These are phyloP conservation scores for Diarsia rubi DNA, from an alignment of 2,888 invertebrate genomes.

Conservation along the genomic window DNA sequence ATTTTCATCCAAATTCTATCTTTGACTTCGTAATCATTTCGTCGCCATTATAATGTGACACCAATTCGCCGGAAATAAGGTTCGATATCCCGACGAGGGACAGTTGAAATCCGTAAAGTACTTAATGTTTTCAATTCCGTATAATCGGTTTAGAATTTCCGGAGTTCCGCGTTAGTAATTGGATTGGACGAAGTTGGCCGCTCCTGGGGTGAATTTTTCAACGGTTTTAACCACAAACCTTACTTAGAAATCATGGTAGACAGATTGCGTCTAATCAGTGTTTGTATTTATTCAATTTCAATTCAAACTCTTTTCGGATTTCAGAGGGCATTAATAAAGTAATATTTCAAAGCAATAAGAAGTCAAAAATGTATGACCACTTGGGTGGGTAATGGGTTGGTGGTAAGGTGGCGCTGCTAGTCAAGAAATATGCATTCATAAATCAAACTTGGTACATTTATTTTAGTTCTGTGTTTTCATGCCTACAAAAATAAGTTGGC, in stretches of 20 bases:
- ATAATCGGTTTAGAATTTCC: conserved; percentile 91
- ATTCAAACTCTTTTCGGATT: conserved; percentile 18
- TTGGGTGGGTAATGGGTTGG: no score
- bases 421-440: not conserved
- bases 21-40: conserved; percentile 85
- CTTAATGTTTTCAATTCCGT: conserved; percentile 91
- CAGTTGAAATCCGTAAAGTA: conserved; percentile 85
- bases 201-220: conserved; percentile 83
- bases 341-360: not conserved
- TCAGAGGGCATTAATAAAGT: not conserved
- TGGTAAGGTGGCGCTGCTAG: not conserved
- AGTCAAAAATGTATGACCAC: not conserved
- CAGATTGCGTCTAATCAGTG: conserved; percentile 71
- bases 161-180: conserved; percentile 89
- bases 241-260: conserved; percentile 78
- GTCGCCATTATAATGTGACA: conserved; percentile 72
- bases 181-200: conserved; percentile 86
- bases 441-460: not conserved
- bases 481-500: not conserved
- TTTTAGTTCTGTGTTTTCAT: not conserved
- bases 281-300: conserved; percentile 60
- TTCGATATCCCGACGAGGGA: conserved; percentile 74
- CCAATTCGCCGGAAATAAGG: conserved; percentile 77
- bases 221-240: conserved; percentile 75
- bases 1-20: conserved; percentile 87